Base-by-base conservation (phyloP, 2,888 invertebrate species). In the Apotomis turbidana region DNA sequence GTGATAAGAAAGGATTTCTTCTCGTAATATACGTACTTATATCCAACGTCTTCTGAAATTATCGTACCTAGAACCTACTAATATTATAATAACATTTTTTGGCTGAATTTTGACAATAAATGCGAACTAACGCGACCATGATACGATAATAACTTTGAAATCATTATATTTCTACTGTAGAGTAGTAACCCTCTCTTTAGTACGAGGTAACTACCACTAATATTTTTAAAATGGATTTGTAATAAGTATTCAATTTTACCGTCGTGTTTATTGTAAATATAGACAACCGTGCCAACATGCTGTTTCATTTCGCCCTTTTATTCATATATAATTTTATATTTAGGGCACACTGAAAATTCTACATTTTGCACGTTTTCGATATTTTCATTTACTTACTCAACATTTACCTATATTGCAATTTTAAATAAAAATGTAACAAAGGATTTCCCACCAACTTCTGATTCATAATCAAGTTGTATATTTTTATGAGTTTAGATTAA, bases 251-350 rank as follows among this genome's bases (percentile, higher is more conserved):
- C 83, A 80, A 85, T 80, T 78, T 82, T 85, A 86, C 82, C 83
- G 81, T 86, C 83, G 79, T 87, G 83, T 88, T 88, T 87, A 85
- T 79, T 90, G 87, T 88, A 89, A 90, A 90, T 89, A 90, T 88
- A 89, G 80, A 80, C 78, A 81, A 85, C 84, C 80, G 82, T 85
- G 83, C 83, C 83, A 81, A 27, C 64, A 69, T 61, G 46, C 75
- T 81, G 80, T 87, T 86, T 88, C 73, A 82, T 83, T 87, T 79
- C 4, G 9, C 9, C 44, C 13, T 49, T 9, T 9, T 49, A 9
- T 10, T 9, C 10, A 12, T 27, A 27, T 27, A 27, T 27, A n/a
- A n/a, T 27, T 27, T 27, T 27, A 27, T 27, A 27, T 27, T 27
- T 27, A 27, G 27, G 27, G 27, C 27, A 27, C 27, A 27, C 27